Evolutionary conservation across 1,140 invertebrate species (phyloP), one percentile per base, ranked within the genome.

Genomic region (Pogonus chalceus): DNA sequence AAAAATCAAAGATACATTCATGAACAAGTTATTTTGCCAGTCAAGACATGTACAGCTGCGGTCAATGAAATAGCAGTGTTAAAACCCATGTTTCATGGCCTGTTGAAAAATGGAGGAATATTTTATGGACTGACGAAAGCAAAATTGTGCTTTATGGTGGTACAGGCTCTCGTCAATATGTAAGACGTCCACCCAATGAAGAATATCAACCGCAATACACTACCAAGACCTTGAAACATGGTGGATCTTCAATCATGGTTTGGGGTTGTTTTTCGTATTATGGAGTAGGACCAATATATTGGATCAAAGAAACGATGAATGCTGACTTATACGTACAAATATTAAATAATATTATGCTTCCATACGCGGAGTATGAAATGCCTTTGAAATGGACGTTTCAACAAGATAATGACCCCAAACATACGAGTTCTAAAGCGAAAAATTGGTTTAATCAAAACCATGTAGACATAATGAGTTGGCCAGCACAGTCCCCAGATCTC

Each of bases 361-460:
- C 59, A 26, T 61, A 53, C 54, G 58, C 56, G 16, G 58, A 56
- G 20, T 18, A 55, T 20, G 43, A 64, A 47, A 61, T 65, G 63
- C 63, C 62, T 31, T 21, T 61, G 18, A 37, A 20, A 47, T 62
- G 58, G 55, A 51, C 56, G n/a, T 62, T 62, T 35, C 58, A 63
- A 51, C 58, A 64, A 20, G 60, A 67, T 52, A 64, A 65, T 53
- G 59, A 62, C 48, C 63, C 65, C 23, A 68, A 66, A 43, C 63
- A 66, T 53, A 63, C 59, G 1, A 24, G 16, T 4, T 54, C 37
- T 46, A 26, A 51, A 14, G 54, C 53, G 35, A 62, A 60, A 35
- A 23, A 60, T 20, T 62, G 55, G 37, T 48, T 64, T 49, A 10
- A 20, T 20, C 7, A 54, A 10, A 58, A 61, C 20, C 23, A 43